A percentile compares a stretch with the other conserved stretches of the same genome.
Evolutionary conservation across 2,888 invertebrate genomes (phyloP).

Genomic region (Oxycera nigricornis): DNA sequence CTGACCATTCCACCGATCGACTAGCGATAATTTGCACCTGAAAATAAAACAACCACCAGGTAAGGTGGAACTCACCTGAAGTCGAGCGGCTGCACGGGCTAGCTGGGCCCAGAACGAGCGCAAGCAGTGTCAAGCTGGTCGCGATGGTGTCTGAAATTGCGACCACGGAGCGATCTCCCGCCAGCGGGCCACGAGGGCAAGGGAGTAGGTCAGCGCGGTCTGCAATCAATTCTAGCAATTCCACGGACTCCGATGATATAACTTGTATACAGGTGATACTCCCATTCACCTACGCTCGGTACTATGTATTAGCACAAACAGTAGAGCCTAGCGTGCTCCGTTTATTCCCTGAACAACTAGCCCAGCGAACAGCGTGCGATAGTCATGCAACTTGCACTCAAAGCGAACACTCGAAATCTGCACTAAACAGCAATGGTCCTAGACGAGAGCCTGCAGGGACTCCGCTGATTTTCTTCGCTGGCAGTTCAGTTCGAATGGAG

Average conservation of each 20-base stretch:
- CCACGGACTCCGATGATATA: constrained; percentile 33
- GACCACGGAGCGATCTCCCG: background rate
- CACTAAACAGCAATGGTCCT: background rate
- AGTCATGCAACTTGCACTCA: background rate
- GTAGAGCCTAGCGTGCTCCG: constrained; percentile 31
- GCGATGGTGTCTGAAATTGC: background rate
- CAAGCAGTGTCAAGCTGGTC: constrained; percentile 1
- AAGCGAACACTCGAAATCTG: background rate
- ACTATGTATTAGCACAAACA: background rate
- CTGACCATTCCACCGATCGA: too few species aligned
- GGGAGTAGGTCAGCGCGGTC: constrained; percentile 1
- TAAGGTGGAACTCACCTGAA: constrained; percentile 34
- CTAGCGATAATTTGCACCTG: constrained; percentile 28
- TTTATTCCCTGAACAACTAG: background rate
- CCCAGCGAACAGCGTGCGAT: background rate
- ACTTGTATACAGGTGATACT: constrained; percentile 4
- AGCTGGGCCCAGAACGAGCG: background rate
- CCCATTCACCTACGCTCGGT: constrained; percentile 1
- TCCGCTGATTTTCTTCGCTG: background rate
- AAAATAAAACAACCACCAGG: constrained; percentile 5
- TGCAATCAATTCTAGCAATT: constrained; percentile 34
- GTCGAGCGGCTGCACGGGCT: constrained; percentile 21
- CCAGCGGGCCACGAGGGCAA: constrained; percentile 1
- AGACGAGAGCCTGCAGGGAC: background rate
- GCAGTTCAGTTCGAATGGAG: background rate